phyloP scores from a whole-genome alignment of 1,140 invertebrate genomes.

The Pogonognathellus flavescens region DNA sequence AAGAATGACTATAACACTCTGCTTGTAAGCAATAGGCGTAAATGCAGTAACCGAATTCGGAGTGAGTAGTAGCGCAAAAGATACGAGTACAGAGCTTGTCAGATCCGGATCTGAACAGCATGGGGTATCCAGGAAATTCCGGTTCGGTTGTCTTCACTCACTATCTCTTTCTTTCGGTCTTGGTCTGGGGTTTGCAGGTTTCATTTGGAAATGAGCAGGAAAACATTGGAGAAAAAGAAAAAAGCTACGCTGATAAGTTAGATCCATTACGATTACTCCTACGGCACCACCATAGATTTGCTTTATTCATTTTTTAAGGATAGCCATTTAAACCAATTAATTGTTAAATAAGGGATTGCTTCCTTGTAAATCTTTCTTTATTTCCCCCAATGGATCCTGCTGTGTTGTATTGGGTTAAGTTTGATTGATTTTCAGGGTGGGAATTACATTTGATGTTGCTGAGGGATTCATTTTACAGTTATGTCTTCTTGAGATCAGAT shows the following conservation, averaged over 20 bases:
- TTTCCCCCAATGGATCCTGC: background rate
- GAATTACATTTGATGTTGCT: conserved; percentile 24
- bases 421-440: conserved; percentile 27
- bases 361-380: conserved; percentile 19
- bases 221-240: background rate
- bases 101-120: conserved; percentile 33
- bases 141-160: conserved; percentile 39
- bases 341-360: conserved; percentile 34
- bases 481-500: conserved; percentile 2
- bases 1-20: background rate
- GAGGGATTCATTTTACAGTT: conserved; percentile 16
- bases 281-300: background rate
- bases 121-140: conserved; percentile 47
- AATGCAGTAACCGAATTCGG: conserved; percentile 24
- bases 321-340: conserved; percentile 20
- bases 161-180: conserved; percentile 35
- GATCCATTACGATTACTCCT: background rate
- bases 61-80: background rate
- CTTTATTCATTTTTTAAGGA: conserved; percentile 33
- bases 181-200: background rate
- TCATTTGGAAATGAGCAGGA: conserved; percentile 38
- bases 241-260: conserved; percentile 1
- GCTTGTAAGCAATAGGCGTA: background rate
- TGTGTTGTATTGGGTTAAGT: background rate
- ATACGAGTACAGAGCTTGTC: background rate